These are phyloP conservation scores for Panthera leo DNA, from an alignment of 2,113 vertebrate genomes.

Conservation along the genomic window DNA sequence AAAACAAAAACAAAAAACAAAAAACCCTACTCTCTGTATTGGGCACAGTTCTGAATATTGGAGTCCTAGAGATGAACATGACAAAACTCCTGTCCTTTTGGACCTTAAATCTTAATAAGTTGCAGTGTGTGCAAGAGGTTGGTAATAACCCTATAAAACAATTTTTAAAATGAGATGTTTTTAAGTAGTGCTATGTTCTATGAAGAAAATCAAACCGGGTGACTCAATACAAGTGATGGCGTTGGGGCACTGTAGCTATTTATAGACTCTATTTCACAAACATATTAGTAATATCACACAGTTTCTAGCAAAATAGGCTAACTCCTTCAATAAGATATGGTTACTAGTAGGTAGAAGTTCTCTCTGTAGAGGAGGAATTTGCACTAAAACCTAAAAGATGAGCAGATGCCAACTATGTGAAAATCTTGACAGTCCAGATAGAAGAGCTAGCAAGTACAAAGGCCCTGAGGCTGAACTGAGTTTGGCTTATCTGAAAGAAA, in stretches of 20 bases:
- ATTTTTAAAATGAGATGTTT: neutral
- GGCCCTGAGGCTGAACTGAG: neutral
- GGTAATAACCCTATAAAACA: neutral
- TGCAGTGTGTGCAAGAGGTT: neutral
- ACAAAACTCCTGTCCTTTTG: neutral
- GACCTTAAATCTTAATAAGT: neutral
- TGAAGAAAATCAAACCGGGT: neutral
- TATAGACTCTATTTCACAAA: neutral
- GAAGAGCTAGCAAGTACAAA: neutral
- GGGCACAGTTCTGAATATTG: neutral
- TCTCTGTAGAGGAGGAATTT: neutral
- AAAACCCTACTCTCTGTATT: neutral
- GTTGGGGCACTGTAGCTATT: neutral
- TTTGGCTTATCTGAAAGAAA: neutral
- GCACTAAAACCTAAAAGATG: neutral
- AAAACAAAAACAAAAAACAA: neutral
- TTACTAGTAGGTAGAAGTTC: neutral
- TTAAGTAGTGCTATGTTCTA: neutral
- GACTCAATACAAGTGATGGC: neutral
- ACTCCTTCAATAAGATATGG: neutral
- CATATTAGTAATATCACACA: neutral
- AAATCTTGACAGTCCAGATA: neutral
- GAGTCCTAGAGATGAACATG: neutral
- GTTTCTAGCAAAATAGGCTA: neutral
- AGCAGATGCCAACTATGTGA: neutral